phyloP scores from a whole-genome alignment of 2,888 invertebrate species.

The Cyaniris semiargus region DNA sequence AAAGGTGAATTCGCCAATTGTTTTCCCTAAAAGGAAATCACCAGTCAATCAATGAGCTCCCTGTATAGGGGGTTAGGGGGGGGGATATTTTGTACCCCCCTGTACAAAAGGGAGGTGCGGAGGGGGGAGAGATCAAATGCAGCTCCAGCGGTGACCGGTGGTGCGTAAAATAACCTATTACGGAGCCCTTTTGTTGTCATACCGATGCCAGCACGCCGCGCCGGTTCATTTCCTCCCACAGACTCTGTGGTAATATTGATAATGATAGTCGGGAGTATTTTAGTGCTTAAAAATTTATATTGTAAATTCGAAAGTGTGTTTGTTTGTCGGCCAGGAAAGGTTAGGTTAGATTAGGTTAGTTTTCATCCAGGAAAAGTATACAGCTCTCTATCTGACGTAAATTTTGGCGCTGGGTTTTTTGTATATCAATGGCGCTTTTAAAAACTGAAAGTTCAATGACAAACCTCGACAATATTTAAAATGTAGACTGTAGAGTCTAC shows the following conservation, averaged over 20 bases:
- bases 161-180: conserved; percentile 63
- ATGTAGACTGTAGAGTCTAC: too few relatives aligned
- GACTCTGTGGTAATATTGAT: neutral
- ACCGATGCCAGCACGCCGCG: conserved; percentile 39
- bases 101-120: conserved; percentile 39
- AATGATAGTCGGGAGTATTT: neutral
- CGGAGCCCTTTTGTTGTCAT: conserved; percentile 57
- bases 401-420: too few relatives aligned
- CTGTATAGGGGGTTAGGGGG: conserved; percentile 37
- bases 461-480: too few relatives aligned
- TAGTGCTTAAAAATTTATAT: too few relatives aligned
- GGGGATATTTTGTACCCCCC: too few relatives aligned
- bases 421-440: too few relatives aligned
- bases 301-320: too few relatives aligned
- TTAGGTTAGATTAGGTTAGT: too few relatives aligned
- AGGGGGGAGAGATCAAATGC: conserved; percentile 48
- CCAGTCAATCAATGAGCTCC: neutral
- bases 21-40: conserved; percentile 8
- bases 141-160: conserved; percentile 53
- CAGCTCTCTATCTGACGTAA: too few relatives aligned
- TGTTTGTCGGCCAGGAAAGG: too few relatives aligned
- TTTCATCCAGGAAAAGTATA: too few relatives aligned
- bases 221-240: conserved; percentile 44
- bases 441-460: too few relatives aligned
- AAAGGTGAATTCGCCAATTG: neutral